A percentile compares a stretch with the other conserved stretches of the same genome.
phyloP scores from a whole-genome alignment of 2,113 vertebrate genomes.

The Sceloporus tristichus region DNA sequence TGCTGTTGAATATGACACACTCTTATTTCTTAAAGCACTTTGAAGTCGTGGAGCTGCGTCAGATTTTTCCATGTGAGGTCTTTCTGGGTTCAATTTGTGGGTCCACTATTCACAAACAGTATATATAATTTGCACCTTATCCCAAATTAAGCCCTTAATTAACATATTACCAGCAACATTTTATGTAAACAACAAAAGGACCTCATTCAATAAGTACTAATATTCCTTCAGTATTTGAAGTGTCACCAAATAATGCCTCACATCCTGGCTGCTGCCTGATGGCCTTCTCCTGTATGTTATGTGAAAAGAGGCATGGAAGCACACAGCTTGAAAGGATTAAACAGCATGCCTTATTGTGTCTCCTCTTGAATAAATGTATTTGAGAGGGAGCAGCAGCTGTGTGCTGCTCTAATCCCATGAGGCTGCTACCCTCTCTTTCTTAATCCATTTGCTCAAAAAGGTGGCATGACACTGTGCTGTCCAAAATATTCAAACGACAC shows the following conservation, averaged over 20 bases:
- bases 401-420: not conserved
- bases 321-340: slow-evolving; percentile 18
- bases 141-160: not conserved
- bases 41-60: not conserved
- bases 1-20: not conserved
- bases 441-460: not conserved
- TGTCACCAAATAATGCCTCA: not conserved
- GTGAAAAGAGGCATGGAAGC: not conserved
- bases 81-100: no score
- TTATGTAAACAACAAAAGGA: not conserved
- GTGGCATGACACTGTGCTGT: not conserved
- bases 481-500: not conserved
- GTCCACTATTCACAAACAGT: not conserved
- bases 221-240: not conserved
- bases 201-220: not conserved
- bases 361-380: not conserved
- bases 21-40: not conserved
- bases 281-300: not conserved
- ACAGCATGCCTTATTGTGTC: not conserved
- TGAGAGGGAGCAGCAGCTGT: not conserved
- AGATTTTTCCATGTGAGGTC: not conserved
- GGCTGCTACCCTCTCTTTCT: not conserved
- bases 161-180: no score
- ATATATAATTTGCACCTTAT: not conserved
- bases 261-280: not conserved